Percentiles rank a stretch among this genome's conserved stretches.
Conservation (phyloP, 2,888 invertebrate species). For the Leptothorax acervorum region DNA sequence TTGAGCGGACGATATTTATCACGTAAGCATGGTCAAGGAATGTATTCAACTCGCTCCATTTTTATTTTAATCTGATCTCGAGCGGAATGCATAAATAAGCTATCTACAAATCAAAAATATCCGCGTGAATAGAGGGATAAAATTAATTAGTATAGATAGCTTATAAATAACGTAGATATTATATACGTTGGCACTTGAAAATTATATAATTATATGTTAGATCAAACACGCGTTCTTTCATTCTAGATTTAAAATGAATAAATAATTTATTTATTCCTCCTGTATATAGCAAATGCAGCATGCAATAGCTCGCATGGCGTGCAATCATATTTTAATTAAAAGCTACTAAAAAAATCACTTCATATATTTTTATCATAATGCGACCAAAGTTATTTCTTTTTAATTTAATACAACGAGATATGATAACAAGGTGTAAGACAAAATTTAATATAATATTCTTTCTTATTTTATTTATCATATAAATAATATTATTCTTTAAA, state of each 20-base stretch:
- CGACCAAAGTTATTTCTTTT: not conserved
- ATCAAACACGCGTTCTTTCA: slow-evolving; percentile 44
- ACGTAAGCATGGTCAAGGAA: slow-evolving; percentile 72
- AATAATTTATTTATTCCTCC: slow-evolving; percentile 60
- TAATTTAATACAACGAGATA: not conserved
- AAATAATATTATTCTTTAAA: not conserved
- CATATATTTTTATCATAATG: not conserved
- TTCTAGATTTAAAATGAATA: slow-evolving; percentile 55
- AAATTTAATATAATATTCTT: slow-evolving; percentile 6
- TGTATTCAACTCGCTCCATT: slow-evolving; percentile 79
- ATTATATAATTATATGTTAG: slow-evolving; percentile 56
- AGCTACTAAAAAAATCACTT: not conserved
- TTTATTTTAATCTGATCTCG: slow-evolving; percentile 75
- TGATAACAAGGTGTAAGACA: not conserved
- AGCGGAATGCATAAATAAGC: slow-evolving; percentile 81
- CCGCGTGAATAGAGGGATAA: slow-evolving; percentile 5
- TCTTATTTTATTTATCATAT: not conserved
- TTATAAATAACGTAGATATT: not conserved
- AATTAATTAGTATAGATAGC: slow-evolving; percentile 3
- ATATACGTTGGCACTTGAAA: not conserved
- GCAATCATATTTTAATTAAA: slow-evolving; percentile 3
- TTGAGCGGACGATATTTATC: slow-evolving; percentile 69
- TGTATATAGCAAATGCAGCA: slow-evolving; percentile 65
- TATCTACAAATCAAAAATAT: slow-evolving; percentile 74
- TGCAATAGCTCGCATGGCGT: slow-evolving; percentile 62